Evolutionary conservation across 2,113 vertebrate genomes (phyloP).

Genomic region (Apodemus sylvaticus): DNA sequence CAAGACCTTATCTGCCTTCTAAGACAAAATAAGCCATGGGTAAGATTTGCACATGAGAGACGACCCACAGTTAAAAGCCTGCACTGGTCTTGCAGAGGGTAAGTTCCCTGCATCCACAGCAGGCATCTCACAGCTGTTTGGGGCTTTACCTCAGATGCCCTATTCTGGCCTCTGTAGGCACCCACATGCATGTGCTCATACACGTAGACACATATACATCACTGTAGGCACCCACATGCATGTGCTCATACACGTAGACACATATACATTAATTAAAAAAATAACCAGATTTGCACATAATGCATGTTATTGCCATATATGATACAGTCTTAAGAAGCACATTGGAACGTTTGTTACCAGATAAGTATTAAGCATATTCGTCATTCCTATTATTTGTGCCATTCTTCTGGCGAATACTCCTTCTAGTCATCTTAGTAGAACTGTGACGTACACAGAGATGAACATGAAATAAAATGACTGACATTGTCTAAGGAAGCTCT

Average conservation of each 20-base stretch:
- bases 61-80: no score
- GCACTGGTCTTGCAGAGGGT: background rate
- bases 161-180: background rate
- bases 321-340: background rate
- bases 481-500: constrained; percentile 29
- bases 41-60: background rate
- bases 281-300: background rate
- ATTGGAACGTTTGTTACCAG: constrained; percentile 14
- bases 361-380: constrained; percentile 30
- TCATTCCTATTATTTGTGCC: constrained; percentile 11
- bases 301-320: background rate
- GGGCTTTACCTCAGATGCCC: background rate
- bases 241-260: background rate
- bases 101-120: background rate
- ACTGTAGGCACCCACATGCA: background rate
- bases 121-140: background rate
- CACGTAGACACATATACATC: background rate
- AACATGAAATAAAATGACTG: constrained; percentile 29
- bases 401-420: constrained; percentile 6
- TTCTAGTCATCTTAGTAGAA: constrained; percentile 21
- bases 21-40: background rate
- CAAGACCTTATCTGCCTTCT: constrained; percentile 4
- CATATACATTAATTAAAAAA: background rate
- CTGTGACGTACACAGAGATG: background rate
- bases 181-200: background rate